Evolutionary conservation across 1,140 invertebrate genomes (phyloP).

Genomic region (Harlomillsia oculata): DNA sequence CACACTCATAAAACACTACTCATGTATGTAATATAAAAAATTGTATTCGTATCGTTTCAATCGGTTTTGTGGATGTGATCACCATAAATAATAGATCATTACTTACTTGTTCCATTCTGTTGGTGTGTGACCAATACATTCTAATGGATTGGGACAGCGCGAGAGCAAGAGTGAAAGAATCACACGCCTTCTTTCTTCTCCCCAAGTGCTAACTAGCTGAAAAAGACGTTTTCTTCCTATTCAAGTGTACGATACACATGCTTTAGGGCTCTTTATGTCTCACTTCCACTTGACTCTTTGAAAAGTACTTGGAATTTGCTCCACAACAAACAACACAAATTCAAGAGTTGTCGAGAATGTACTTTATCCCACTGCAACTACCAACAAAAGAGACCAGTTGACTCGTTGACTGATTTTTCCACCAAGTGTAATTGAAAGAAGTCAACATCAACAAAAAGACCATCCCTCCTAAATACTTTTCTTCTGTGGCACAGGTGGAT

Average conservation of each 20-base stretch:
- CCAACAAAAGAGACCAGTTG: no score
- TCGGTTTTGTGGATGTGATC: conserved; percentile 9
- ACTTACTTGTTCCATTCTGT: no score
- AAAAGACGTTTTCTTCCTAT: neutral
- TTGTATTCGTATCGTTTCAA: conserved; percentile 7
- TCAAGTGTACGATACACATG: neutral
- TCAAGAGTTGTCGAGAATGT: no score
- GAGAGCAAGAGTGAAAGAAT: neutral
- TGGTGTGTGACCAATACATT: conserved; percentile 12
- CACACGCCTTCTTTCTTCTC: neutral
- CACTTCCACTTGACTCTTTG: neutral
- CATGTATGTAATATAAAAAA: conserved; percentile 5
- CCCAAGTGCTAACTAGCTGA: neutral
- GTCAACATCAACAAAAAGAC: no score
- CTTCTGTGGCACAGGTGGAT: no score
- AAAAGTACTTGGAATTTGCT: conserved; percentile 2
- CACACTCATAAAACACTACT: conserved; percentile 3
- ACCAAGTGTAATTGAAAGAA: no score
- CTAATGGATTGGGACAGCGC: conserved; percentile 9
- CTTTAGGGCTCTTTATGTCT: neutral
- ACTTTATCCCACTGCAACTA: no score
- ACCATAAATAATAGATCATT: conserved; percentile 15
- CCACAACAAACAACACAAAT: neutral
- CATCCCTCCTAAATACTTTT: no score
- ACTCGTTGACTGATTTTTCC: no score